Evolutionary conservation across 2,113 vertebrate genomes (phyloP).

Genomic region (Paratilapia polleni): DNA sequence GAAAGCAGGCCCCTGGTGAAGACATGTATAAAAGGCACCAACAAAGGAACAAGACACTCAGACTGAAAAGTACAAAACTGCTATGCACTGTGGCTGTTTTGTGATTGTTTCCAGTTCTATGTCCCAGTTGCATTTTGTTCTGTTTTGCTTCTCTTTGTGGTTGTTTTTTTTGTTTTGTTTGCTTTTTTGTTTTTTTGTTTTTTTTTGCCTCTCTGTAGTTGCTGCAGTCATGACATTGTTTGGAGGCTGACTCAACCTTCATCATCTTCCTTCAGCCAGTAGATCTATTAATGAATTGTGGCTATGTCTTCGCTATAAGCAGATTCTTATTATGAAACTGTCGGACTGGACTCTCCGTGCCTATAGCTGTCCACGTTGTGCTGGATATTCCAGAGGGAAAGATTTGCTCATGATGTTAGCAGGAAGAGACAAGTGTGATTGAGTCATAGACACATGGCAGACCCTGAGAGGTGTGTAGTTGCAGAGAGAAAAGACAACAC

Average conservation of each 20-base stretch:
- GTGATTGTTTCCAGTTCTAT: not conserved
- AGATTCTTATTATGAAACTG: slow-evolving; percentile 1
- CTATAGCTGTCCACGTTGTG: not conserved
- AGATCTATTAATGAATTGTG: slow-evolving; percentile 12
- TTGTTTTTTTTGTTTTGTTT: too few relatives aligned
- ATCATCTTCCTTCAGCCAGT: not conserved
- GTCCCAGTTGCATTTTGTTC: not conserved
- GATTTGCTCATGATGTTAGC: slow-evolving; percentile 45
- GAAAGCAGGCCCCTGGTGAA: not conserved
- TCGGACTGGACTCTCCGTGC: not conserved
- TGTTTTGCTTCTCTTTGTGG: not conserved
- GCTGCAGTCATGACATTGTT: slow-evolving; percentile 16
- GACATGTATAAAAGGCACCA: fast-evolving
- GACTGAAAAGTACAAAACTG: not conserved
- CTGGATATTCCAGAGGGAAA: slow-evolving; percentile 14
- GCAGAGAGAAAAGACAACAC: not conserved
- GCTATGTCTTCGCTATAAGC: not conserved
- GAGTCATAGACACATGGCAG: slow-evolving; percentile 47
- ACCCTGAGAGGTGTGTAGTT: slow-evolving; percentile 22
- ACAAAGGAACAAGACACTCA: not conserved
- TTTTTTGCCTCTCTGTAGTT: not conserved
- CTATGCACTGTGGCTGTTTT: not conserved
- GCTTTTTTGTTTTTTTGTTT: not conserved
- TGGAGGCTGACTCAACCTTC: slow-evolving; percentile 32
- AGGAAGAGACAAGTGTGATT: slow-evolving; percentile 65